These are phyloP conservation scores for Apogon hyalosoma DNA, from an alignment of 2,797 vertebrate genomes.

Conservation along the genomic window DNA sequence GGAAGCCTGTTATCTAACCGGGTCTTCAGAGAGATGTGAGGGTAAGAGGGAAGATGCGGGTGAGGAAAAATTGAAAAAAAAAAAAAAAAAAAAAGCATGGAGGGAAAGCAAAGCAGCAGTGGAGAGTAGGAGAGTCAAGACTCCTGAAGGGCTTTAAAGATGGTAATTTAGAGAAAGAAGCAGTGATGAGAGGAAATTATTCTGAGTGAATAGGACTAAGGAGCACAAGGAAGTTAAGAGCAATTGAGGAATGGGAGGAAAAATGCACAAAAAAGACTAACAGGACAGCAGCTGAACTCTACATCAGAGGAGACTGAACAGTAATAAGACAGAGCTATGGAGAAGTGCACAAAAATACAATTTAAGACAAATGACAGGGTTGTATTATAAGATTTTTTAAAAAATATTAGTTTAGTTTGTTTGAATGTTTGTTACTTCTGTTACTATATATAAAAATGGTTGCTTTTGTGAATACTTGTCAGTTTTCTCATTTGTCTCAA, in stretches of 20 bases:
- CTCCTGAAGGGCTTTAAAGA: conserved; percentile 61
- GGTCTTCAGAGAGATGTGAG: conserved; percentile 57
- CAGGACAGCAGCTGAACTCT: conserved; percentile 17
- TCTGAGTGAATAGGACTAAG: conserved; percentile 36
- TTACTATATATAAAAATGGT: no score
- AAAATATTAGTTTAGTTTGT: background rate
- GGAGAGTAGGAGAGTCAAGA: conserved; percentile 36
- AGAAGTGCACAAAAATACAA: background rate
- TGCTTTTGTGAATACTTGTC: background rate
- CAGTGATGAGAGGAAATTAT: conserved; percentile 52
- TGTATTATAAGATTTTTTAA: background rate
- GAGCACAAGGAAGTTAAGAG: conserved; percentile 38
- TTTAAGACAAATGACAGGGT: background rate
- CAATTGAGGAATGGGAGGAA: conserved; percentile 2
- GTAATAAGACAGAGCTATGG: conserved; percentile 3
- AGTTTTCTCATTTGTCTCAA: background rate
- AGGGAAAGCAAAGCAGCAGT: conserved; percentile 31
- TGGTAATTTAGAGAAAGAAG: conserved; percentile 55
- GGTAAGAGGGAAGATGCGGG: conserved; percentile 34
- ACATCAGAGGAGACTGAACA: background rate
- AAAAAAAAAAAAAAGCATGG: conserved; percentile 57
- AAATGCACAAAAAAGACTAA: background rate
- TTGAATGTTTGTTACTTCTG: background rate
- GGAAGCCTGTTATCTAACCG: conserved; percentile 67
- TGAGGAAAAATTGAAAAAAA: conserved; percentile 54